phyloP scores from a whole-genome alignment of 2,888 invertebrate species.

The Diloba caeruleocephala region DNA sequence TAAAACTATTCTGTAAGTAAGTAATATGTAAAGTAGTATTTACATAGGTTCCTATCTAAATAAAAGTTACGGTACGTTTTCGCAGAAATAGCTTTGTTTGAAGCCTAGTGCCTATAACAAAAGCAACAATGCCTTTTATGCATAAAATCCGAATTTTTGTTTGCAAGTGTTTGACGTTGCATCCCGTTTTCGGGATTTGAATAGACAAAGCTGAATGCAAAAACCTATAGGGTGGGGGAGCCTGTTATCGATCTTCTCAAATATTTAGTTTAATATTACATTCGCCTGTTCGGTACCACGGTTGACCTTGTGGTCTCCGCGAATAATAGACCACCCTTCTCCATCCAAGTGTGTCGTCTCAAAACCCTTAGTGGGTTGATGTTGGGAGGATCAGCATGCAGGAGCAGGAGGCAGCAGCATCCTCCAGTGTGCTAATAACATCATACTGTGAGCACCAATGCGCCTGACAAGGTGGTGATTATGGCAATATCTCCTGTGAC shows the following conservation, averaged over 20 bases:
- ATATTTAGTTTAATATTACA: background rate
- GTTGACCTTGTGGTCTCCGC: no score
- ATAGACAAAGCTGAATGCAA: slow-evolving; percentile 46
- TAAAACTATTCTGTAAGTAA: background rate
- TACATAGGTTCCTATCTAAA: slow-evolving; percentile 3
- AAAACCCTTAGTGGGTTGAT: no score
- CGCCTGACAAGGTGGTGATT: no score
- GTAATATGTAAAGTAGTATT: slow-evolving; percentile 12
- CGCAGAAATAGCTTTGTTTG: slow-evolving; percentile 4
- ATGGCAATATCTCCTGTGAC: no score
- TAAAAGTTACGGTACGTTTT: slow-evolving; percentile 5
- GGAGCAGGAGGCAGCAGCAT: no score
- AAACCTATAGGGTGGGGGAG: slow-evolving; percentile 25
- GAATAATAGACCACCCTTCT: no score
- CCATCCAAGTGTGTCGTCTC: no score
- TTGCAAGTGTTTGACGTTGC: slow-evolving; percentile 47
- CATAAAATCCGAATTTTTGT: slow-evolving; percentile 40
- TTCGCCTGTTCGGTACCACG: no score
- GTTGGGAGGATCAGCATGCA: no score
- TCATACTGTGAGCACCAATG: no score
- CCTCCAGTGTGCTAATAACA: no score
- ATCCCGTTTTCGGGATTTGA: slow-evolving; percentile 41
- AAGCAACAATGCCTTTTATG: slow-evolving; percentile 33
- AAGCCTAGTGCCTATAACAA: slow-evolving; percentile 13
- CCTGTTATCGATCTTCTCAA: background rate